phyloP scores from a whole-genome alignment of 2,888 invertebrate species.

The Drosophila flavopinicola region DNA sequence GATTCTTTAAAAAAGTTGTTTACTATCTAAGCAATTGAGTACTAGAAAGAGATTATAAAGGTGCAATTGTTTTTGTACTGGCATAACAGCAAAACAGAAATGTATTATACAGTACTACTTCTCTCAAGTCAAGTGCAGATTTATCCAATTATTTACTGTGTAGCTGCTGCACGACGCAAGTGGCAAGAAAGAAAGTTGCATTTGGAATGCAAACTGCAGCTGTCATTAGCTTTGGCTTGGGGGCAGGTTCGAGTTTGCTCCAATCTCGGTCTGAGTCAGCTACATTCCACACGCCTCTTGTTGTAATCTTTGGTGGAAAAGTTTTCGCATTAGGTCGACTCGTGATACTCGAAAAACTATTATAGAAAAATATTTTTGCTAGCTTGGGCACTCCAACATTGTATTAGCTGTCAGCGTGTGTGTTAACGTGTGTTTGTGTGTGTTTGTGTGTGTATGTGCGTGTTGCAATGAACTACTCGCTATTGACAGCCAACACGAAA shows the following conservation, averaged over 20 bases:
- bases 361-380: slow-evolving; percentile 73
- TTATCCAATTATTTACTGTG: not conserved
- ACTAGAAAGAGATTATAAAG: too few relatives aligned
- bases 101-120: too few relatives aligned
- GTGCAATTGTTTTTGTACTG: too few relatives aligned
- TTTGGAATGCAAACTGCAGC: slow-evolving; percentile 45
- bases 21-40: too few relatives aligned
- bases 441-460: slow-evolving; percentile 18
- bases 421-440: slow-evolving; percentile 5
- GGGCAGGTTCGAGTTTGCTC: slow-evolving; percentile 12
- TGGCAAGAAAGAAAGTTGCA: slow-evolving; percentile 30
- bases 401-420: slow-evolving; percentile 49
- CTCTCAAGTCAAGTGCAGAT: too few relatives aligned
- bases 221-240: slow-evolving; percentile 53
- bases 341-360: slow-evolving; percentile 75
- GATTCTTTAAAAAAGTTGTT: too few relatives aligned
- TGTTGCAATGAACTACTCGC: slow-evolving; percentile 38
- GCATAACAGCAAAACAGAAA: too few relatives aligned
- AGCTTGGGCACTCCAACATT: slow-evolving; percentile 51
- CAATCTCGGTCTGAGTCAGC: slow-evolving; percentile 33
- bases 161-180: slow-evolving; percentile 15
- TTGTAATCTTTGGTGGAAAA: slow-evolving; percentile 59
- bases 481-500: slow-evolving; percentile 38
- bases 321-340: slow-evolving; percentile 71
- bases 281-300: slow-evolving; percentile 31